phyloP scores from a whole-genome alignment of 2,797 vertebrate species.

The Coendou prehensilis region DNA sequence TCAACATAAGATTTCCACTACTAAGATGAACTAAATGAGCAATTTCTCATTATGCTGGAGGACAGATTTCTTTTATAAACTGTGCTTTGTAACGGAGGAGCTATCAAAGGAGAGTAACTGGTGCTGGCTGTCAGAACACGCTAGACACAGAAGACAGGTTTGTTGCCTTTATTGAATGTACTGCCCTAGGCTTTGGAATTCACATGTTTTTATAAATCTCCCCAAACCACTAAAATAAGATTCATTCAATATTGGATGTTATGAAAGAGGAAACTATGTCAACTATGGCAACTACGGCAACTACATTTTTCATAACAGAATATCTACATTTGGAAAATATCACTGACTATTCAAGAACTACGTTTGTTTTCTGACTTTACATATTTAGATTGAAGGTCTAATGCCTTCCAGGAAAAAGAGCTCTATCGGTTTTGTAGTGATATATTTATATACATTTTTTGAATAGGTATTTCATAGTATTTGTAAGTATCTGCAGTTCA shows the following conservation, averaged over 20 bases:
- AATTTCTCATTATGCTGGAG: conserved; percentile 44
- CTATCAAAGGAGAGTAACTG: background rate
- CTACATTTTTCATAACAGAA: conserved; percentile 13
- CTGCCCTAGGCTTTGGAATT: conserved; percentile 53
- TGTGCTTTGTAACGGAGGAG: conserved; percentile 46
- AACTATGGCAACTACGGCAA: background rate
- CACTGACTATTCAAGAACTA: background rate
- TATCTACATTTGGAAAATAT: conserved; percentile 47
- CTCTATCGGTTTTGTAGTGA: conserved; percentile 81
- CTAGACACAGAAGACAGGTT: conserved; percentile 46
- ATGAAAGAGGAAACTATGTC: conserved; percentile 7
- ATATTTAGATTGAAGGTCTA: conserved; percentile 64
- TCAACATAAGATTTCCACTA: background rate
- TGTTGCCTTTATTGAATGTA: conserved; percentile 67
- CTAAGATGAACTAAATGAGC: conserved; percentile 20
- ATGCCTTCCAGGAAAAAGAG: conserved; percentile 82
- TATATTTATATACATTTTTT: conserved; percentile 78
- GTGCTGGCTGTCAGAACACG: conserved; percentile 4
- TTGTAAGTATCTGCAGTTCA: conserved; percentile 73
- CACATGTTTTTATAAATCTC: conserved; percentile 68
- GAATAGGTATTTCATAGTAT: conserved; percentile 81
- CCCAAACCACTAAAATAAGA: conserved; percentile 62
- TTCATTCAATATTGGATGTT: conserved; percentile 56
- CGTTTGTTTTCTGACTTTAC: conserved; percentile 24
- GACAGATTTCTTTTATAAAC: conserved; percentile 53